Base-by-base conservation (phyloP, 2,888 invertebrate genomes). In the Drosophila quinaria region DNA sequence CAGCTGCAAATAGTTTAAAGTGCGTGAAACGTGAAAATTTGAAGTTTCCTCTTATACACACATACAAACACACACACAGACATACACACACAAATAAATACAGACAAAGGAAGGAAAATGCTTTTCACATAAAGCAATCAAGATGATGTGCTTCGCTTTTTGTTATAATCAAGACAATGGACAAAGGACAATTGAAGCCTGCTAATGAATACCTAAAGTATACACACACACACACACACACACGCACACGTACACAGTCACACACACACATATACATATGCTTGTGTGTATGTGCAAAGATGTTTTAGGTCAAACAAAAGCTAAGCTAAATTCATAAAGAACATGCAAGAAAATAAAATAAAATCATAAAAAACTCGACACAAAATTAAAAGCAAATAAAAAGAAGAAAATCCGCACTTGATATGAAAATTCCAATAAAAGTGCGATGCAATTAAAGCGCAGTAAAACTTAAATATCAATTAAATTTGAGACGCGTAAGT, bases 241-340 rank as follows among this genome's bases (percentile, higher is more conserved):
- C 66, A 70, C 29, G 44, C 4, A 75, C 41, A 61, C n/a, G 44
- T 54, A 35, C 17, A 35, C 9, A 59, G 22, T 15, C 5, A 76
- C 58, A 33, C 31, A 50, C 19, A 58, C 51, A 39, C 37, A 55
- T 41, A 47, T 13, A 50, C 25, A 31, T 35, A 55, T 17, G 17
- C 37, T n/a, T 49, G 15, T 41, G 25, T 41, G 19, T 52, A 41
- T 41, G 58, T 59, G 52, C 66, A 74, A 86, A 71, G 50, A 74
- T 86, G 76, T 84, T 87, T 70, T 81, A 87, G 85, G 82, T 87
- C 85, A 87, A 85, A 76, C 71, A 84, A 87, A 81, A 87, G 75
- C 65, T 13, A 60, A 52, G 31, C 31, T 17, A 56, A 60, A 44
- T 56, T 39, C 31, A 41, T 33, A 46, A 37, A 42, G n/a, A 22